Percentiles rank a stretch among this genome's conserved stretches.
Evolutionary conservation across 2,797 vertebrate genomes (phyloP).

Genomic region (Pteronotus mesoamericanus): DNA sequence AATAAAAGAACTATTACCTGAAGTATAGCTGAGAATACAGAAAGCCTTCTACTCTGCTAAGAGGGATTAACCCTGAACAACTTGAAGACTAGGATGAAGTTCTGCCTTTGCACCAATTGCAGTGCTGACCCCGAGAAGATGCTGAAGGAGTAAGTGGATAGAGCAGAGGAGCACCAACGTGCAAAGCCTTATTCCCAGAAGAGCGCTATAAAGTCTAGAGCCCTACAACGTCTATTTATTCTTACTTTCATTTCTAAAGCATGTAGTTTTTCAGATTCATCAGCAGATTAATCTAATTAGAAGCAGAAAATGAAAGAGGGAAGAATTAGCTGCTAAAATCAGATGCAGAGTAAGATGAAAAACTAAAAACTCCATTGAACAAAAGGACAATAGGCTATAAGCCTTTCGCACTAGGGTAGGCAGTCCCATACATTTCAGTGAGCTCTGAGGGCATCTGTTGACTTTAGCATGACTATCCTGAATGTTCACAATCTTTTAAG

Average conservation of each 20-base stretch:
- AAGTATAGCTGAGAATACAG: conserved; percentile 36
- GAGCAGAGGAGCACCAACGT: neutral
- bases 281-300: neutral
- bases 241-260: conserved; percentile 28
- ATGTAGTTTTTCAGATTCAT: neutral
- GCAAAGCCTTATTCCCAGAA: neutral
- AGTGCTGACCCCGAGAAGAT: neutral
- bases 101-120: neutral
- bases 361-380: conserved; percentile 21
- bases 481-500: conserved; percentile 29
- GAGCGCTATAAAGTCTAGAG: neutral
- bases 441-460: neutral
- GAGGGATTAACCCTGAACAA: neutral
- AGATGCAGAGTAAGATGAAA: conserved; percentile 6
- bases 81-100: neutral
- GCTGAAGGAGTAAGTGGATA: neutral
- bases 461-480: neutral
- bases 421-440: neutral
- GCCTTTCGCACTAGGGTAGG: neutral
- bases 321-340: conserved; percentile 12
- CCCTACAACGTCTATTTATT: neutral
- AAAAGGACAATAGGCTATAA: neutral
- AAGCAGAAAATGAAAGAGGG: neutral
- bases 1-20: conserved; percentile 12
- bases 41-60: neutral